Percentiles rank a stretch among this genome's conserved stretches.
These are phyloP conservation scores for Agrotis clavis DNA, from an alignment of 2,888 invertebrate species.

Conservation along the genomic window DNA sequence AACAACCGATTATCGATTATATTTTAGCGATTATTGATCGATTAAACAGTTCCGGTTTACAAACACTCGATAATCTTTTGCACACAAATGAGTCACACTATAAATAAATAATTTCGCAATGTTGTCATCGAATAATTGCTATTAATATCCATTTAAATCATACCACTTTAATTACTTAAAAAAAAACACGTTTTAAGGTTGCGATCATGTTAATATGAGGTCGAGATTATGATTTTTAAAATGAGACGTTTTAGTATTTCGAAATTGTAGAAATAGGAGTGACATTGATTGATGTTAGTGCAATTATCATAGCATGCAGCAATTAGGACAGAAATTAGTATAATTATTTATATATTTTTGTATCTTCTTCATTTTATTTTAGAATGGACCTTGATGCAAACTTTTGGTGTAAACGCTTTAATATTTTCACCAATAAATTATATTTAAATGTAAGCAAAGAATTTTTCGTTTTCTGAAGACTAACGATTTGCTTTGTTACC, in stretches of 20 bases:
- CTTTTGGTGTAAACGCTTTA: neutral
- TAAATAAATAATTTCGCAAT: conserved; percentile 55
- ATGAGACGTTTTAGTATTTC: conserved; percentile 35
- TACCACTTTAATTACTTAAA: conserved; percentile 57
- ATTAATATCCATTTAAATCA: conserved; percentile 44
- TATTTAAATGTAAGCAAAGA: neutral
- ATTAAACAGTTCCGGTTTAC: conserved; percentile 46
- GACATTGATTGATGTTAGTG: conserved; percentile 51
- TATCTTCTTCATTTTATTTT: conserved; percentile 22
- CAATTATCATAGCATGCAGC: conserved; percentile 53
- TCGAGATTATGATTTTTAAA: conserved; percentile 7
- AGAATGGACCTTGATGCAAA: conserved; percentile 14
- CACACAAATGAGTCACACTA: conserved; percentile 37
- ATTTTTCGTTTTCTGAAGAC: too few species aligned
- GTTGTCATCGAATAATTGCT: conserved; percentile 50
- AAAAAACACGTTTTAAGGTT: conserved; percentile 42
- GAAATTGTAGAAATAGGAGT: conserved; percentile 49
- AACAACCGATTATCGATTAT: conserved; percentile 27
- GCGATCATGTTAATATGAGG: conserved; percentile 24
- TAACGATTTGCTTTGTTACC: too few species aligned
- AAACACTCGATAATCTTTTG: conserved; percentile 39
- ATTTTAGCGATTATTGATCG: conserved; percentile 25
- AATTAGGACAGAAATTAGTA: conserved; percentile 30
- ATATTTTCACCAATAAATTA: neutral
- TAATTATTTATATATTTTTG: conserved; percentile 33